Base-by-base conservation (phyloP, 2,797 vertebrate species). In the Gymnopithys bicolor region DNA sequence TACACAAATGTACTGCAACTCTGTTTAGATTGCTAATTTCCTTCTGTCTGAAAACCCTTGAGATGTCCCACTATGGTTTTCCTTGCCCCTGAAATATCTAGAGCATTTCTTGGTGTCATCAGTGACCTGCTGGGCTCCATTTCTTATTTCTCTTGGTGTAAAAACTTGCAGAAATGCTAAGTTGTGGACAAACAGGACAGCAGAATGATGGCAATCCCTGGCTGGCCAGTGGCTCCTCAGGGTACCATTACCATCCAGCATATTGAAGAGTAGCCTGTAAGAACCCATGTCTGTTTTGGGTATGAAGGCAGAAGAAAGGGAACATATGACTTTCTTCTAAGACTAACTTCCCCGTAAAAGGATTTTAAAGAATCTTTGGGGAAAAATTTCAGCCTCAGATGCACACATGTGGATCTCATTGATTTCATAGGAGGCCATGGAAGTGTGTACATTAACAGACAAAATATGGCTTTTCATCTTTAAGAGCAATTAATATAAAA, bases 401-500 rank as follows among this genome's bases (percentile, higher is more conserved):
- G 37, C 56, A 58, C 67, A 82, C 63, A 79, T 60, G n/a, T 94
- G 96, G 70, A 82, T 82, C 63, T 91, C 77, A 64, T 89, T 83
- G 83, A 43, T 87, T 90, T 93, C 80, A 64, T 15, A 73, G 64
- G 70, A 67, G 15, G 51, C 33, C 56, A 35, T 21, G 60, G 0
- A 3, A 80, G 70, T 68, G 28, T 35, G 25, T 80, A 48, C 53
- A 75, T 84, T 83, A 71, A 71, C 51, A 86, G 80, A 88, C 43
- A 94, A 77, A 91, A 58, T 68, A 87, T 22, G n/a, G 28, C 56
- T 91, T 96, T 93, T 96, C 77, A 93, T 93, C 56, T 93, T 87
- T 77, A 77, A 58, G n/a, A 90, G 43, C 21, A 94, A 93, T 93
- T 87, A 91, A 88, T 88, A 64, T 84, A 87, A 96, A 94, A 91